Percentiles rank a stretch among this genome's conserved stretches.
Conservation (phyloP, 2,797 vertebrate species). For the Sternarchorhynchus goeldii region DNA sequence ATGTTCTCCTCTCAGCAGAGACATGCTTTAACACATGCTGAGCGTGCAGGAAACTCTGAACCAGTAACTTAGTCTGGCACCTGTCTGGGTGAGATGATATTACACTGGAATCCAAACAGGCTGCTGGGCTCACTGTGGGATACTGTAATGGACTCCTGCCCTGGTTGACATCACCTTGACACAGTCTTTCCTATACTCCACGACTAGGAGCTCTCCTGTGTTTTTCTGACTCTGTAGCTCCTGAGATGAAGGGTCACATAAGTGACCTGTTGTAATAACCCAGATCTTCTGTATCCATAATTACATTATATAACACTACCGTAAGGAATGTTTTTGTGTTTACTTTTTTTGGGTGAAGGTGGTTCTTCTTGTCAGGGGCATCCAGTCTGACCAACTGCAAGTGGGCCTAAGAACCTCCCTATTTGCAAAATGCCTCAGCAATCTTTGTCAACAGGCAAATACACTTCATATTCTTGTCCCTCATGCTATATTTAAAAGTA, state of each 20-base stretch:
- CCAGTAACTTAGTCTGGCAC: slow-evolving; percentile 22
- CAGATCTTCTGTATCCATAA: slow-evolving; percentile 2
- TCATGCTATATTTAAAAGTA: not conserved
- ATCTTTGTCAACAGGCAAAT: not conserved
- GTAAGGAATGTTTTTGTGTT: slow-evolving; percentile 38
- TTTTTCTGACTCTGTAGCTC: slow-evolving; percentile 16
- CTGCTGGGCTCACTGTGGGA: slow-evolving; percentile 16
- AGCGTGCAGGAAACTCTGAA: slow-evolving; percentile 28
- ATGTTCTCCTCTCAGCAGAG: slow-evolving; percentile 25
- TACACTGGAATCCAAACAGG: slow-evolving; percentile 25
- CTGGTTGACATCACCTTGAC: slow-evolving; percentile 14
- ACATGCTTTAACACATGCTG: slow-evolving; percentile 24
- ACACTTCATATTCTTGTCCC: not conserved
- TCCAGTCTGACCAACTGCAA: slow-evolving; percentile 35
- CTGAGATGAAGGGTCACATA: not conserved
- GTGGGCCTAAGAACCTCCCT: slow-evolving; percentile 36
- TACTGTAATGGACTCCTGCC: slow-evolving; percentile 24
- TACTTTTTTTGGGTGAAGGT: slow-evolving; percentile 32
- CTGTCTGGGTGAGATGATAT: slow-evolving; percentile 16
- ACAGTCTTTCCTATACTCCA: slow-evolving; percentile 24
- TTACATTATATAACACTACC: slow-evolving; percentile 17
- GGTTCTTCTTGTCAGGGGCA: slow-evolving; percentile 45
- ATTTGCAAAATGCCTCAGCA: slow-evolving; percentile 1
- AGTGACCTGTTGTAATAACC: slow-evolving; percentile 9
- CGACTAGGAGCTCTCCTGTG: not conserved